These are phyloP conservation scores for Agrochola circellaris DNA, from an alignment of 2,888 invertebrate genomes.

Conservation along the genomic window DNA sequence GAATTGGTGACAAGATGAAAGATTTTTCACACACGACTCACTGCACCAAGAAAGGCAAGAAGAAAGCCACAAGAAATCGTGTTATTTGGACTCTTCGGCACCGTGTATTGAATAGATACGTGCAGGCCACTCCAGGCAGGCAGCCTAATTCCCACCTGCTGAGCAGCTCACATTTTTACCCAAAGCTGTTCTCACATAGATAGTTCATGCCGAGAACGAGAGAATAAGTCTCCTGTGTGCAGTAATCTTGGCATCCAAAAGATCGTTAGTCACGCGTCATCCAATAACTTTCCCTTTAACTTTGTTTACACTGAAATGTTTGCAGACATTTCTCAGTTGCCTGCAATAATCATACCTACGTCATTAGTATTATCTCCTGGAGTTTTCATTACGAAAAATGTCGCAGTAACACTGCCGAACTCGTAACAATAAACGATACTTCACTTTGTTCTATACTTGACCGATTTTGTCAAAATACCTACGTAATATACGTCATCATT, in stretches of 20 bases:
- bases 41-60: too few species aligned
- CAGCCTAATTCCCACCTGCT: background rate
- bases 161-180: background rate
- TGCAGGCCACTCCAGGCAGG: too few species aligned
- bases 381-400: background rate
- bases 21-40: background rate
- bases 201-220: background rate
- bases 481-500: background rate
- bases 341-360: background rate
- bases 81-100: background rate
- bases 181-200: background rate
- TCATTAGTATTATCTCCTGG: background rate
- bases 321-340: background rate
- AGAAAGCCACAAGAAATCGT: background rate
- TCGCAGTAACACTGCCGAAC: background rate
- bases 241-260: background rate
- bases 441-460: background rate
- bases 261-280: background rate
- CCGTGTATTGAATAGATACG: background rate
- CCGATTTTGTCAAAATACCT: background rate
- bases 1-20: background rate
- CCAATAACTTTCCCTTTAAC: background rate
- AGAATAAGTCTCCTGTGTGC: background rate
- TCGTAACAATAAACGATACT: background rate
- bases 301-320: background rate